Conservation (phyloP, 2,797 vertebrate species). For the Rhabdomys pumilio region DNA sequence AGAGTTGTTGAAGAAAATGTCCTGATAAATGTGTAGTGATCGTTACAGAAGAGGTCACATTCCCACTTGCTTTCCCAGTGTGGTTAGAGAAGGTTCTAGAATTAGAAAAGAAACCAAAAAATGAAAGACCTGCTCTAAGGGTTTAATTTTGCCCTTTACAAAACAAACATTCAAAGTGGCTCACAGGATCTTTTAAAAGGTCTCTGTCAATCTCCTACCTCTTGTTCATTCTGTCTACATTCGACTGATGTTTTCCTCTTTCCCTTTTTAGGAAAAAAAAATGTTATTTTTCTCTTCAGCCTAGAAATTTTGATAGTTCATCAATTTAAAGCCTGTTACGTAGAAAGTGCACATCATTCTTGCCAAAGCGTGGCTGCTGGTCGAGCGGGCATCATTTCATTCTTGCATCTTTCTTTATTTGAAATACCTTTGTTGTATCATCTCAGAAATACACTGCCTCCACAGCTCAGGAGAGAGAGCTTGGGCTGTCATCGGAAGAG, state of each 20-base stretch:
- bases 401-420: slow-evolving; percentile 10
- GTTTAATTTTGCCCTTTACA: slow-evolving; percentile 71
- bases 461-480: not conserved
- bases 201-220: not conserved
- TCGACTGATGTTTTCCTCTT: not conserved
- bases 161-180: slow-evolving; percentile 66
- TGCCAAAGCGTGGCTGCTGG: too few relatives aligned
- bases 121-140: slow-evolving; percentile 70
- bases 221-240: not conserved
- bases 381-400: not conserved
- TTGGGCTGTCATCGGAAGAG: slow-evolving; percentile 44
- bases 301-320: slow-evolving; percentile 50
- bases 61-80: slow-evolving; percentile 45
- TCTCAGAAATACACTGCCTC: slow-evolving; percentile 26
- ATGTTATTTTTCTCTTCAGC: not conserved
- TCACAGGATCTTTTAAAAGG: slow-evolving; percentile 24
- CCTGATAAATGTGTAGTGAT: slow-evolving; percentile 45
- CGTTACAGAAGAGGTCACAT: slow-evolving; percentile 46
- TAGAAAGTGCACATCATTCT: not conserved
- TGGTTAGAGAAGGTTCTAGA: slow-evolving; percentile 77
- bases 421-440: slow-evolving; percentile 5
- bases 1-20: slow-evolving; percentile 65
- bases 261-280: not conserved
- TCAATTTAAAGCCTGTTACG: not conserved
- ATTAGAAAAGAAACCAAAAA: slow-evolving; percentile 79